Percentiles rank a stretch among this genome's conserved stretches.
Conservation (phyloP, 2,113 vertebrate species). For the Ursus arctos region DNA sequence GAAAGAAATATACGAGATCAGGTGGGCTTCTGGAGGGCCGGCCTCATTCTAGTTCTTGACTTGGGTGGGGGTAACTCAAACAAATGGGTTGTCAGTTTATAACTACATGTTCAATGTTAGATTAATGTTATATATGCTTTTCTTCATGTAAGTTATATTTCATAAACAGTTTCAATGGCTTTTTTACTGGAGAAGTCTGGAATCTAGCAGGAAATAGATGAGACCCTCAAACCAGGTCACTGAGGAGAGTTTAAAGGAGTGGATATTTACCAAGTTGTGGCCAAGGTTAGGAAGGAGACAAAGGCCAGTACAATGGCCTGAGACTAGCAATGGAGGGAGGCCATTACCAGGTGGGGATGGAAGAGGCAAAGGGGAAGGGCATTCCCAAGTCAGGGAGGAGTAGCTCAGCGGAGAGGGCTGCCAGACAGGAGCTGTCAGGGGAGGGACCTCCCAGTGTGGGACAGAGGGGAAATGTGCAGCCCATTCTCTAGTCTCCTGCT, state of each 20-base stretch:
- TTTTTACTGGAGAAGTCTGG: background rate
- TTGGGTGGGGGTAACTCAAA: too few species aligned
- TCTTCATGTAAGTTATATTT: background rate
- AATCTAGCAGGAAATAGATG: background rate
- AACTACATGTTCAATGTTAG: background rate
- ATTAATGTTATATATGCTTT: background rate
- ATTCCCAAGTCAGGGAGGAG: background rate
- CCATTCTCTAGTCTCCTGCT: background rate
- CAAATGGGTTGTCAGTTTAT: background rate
- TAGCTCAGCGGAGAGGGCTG: background rate
- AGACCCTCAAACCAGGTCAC: background rate
- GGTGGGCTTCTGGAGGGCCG: background rate
- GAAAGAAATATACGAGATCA: background rate
- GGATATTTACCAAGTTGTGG: background rate
- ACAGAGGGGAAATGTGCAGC: too few species aligned
- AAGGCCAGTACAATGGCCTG: background rate
- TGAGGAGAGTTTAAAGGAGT: background rate
- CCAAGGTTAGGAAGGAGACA: background rate
- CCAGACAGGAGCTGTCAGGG: background rate
- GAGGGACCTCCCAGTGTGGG: background rate
- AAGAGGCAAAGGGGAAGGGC: background rate
- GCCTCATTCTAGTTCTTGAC: background rate
- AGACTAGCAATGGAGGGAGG: background rate
- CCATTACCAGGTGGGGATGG: background rate
- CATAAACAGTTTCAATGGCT: background rate